phyloP scores from a whole-genome alignment of 2,888 invertebrate species.

The Eilema depressum region DNA sequence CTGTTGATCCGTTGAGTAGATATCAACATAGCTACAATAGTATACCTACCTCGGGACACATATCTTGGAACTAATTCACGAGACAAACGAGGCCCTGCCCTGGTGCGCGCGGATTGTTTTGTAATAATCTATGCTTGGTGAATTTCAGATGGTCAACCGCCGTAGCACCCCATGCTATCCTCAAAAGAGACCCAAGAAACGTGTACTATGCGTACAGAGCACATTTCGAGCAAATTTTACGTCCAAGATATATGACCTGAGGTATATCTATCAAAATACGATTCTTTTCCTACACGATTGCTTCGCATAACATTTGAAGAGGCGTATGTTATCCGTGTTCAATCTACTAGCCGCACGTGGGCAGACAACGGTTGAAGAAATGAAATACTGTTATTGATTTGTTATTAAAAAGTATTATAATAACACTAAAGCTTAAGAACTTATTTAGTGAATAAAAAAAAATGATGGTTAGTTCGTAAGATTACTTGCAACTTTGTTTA shows the following conservation, averaged over 20 bases:
- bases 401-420: conserved; percentile 62
- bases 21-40: conserved; percentile 38
- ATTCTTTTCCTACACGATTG: conserved; percentile 37
- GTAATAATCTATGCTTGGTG: too few species aligned
- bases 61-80: too few species aligned
- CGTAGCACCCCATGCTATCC: too few species aligned
- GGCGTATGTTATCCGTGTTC: conserved; percentile 58
- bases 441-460: conserved; percentile 25
- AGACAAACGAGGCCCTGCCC: too few species aligned
- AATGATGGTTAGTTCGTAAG: background rate
- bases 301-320: conserved; percentile 54
- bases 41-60: too few species aligned
- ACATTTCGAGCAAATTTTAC: too few species aligned
- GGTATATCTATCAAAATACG: conserved; percentile 30
- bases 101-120: too few species aligned
- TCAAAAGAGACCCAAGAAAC: too few species aligned
- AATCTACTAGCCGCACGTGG: conserved; percentile 58
- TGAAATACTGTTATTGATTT: conserved; percentile 66
- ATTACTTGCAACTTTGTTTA: background rate
- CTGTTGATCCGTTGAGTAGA: background rate
- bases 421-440: conserved; percentile 37
- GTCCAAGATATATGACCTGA: too few species aligned
- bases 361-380: conserved; percentile 54
- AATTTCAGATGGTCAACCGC: too few species aligned
- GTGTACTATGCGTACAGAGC: too few species aligned